A percentile compares a stretch with the other conserved stretches of the same genome.
Conservation (phyloP, 2,888 invertebrate species). For the Dysmachus trigonus region DNA sequence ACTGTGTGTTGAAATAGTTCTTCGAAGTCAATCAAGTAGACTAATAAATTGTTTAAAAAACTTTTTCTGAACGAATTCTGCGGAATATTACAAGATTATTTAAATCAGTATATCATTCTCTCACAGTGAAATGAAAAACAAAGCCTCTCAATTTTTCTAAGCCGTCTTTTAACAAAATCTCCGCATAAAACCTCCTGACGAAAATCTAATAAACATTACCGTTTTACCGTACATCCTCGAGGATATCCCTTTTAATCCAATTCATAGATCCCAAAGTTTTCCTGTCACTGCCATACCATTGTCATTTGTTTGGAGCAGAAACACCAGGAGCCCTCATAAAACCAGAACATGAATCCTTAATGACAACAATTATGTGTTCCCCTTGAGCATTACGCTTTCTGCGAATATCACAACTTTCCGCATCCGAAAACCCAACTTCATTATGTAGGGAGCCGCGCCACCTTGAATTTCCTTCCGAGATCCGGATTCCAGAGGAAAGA, state of each 20-base stretch:
- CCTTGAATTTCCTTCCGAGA: slow-evolving; percentile 28
- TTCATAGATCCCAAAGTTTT: not conserved
- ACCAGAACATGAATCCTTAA: slow-evolving; percentile 49
- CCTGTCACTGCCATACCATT: slow-evolving; percentile 22
- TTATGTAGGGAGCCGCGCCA: not conserved
- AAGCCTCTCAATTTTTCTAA: not conserved
- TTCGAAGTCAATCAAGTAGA: no score
- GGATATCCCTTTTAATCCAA: not conserved
- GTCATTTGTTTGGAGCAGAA: not conserved
- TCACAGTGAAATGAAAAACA: not conserved
- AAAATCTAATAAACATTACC: not conserved
- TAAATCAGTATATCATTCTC: no score
- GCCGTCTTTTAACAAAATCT: not conserved
- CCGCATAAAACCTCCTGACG: not conserved
- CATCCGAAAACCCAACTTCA: not conserved
- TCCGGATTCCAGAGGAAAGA: not conserved
- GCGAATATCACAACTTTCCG: not conserved
- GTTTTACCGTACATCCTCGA: not conserved
- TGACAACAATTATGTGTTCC: slow-evolving; percentile 48
- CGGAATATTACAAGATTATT: no score
- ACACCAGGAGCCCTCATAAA: slow-evolving; percentile 42
- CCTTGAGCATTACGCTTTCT: slow-evolving; percentile 14
- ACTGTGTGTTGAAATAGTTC: no score
- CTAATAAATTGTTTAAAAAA: no score
- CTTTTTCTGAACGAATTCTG: no score